A percentile compares a stretch with the other conserved stretches of the same genome.
phyloP scores from a whole-genome alignment of 2,797 vertebrate genomes.

The Artibeus jamaicensis region DNA sequence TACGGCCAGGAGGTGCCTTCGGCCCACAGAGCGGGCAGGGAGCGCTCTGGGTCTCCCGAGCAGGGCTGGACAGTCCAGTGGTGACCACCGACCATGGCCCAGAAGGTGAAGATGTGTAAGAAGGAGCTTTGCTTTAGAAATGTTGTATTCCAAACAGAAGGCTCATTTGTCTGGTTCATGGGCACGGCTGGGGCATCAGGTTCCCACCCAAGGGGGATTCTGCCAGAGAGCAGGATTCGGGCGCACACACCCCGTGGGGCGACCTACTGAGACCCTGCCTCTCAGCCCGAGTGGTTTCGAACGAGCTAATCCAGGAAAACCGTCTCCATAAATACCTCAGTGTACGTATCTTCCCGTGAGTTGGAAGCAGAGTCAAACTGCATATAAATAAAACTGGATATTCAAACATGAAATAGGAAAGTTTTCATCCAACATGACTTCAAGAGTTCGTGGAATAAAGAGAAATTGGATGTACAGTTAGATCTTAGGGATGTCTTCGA shows the following conservation, averaged over 20 bases:
- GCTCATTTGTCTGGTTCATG: conserved; percentile 47
- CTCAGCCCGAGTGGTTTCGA: conserved; percentile 10
- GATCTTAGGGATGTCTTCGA: neutral
- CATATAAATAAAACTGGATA: conserved; percentile 33
- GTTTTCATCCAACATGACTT: neutral
- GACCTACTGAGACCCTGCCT: conserved; percentile 58
- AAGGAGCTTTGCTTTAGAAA: conserved; percentile 33
- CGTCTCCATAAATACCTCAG: conserved; percentile 52
- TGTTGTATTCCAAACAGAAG: conserved; percentile 43
- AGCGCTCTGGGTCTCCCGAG: neutral
- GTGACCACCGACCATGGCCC: neutral
- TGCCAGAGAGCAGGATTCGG: conserved; percentile 56
- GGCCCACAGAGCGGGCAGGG: neutral
- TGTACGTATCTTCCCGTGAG: neutral
- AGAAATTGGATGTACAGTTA: neutral
- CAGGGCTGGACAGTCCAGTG: neutral
- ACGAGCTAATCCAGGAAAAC: neutral
- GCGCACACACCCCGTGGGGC: conserved; percentile 14
- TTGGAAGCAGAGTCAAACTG: conserved; percentile 30
- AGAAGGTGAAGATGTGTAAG: conserved; percentile 58
- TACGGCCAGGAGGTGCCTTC: neutral
- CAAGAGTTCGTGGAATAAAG: neutral
- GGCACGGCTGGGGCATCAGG: conserved; percentile 15
- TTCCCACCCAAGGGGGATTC: conserved; percentile 43
- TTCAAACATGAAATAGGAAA: conserved; percentile 19